These are phyloP conservation scores for Pseudorhombus dupliciocellatus DNA, from an alignment of 2,113 vertebrate genomes.

Conservation along the genomic window DNA sequence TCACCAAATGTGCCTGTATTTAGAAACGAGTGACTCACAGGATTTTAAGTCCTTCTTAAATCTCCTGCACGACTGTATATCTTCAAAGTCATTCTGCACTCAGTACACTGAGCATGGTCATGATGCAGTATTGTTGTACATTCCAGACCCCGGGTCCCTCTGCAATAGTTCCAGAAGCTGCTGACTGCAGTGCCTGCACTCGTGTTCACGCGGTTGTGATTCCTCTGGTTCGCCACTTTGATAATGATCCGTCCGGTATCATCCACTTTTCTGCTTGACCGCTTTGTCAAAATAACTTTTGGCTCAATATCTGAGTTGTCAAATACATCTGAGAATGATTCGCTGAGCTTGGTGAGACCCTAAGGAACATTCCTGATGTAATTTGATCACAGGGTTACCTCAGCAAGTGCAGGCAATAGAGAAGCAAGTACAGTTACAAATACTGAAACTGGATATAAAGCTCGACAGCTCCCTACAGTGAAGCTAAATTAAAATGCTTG, in stretches of 20 bases:
- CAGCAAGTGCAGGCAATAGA: conserved; percentile 32
- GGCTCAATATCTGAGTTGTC: conserved; percentile 56
- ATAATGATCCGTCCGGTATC: conserved; percentile 48
- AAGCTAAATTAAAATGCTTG: no score
- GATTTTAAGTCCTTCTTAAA: not conserved
- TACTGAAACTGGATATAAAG: no score
- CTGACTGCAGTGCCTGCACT: conserved; percentile 17
- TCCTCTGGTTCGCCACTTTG: conserved; percentile 20
- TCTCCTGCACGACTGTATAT: not conserved
- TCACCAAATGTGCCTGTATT: conserved; percentile 21
- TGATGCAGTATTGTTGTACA: conserved; percentile 7
- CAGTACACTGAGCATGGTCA: not conserved
- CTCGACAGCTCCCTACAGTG: no score
- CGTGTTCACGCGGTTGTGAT: conserved; percentile 23
- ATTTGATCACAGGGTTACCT: conserved; percentile 62
- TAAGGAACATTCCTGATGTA: conserved; percentile 58
- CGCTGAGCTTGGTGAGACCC: conserved; percentile 51
- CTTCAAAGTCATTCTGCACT: not conserved
- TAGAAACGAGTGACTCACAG: not conserved
- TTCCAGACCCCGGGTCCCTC: conserved; percentile 7
- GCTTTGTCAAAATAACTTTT: conserved; percentile 62
- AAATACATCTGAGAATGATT: conserved; percentile 54
- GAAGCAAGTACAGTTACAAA: conserved; percentile 2
- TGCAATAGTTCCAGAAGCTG: not conserved
- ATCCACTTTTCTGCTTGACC: conserved; percentile 32